A percentile compares a stretch with the other conserved stretches of the same genome.
Evolutionary conservation across 2,888 invertebrate species (phyloP).

Genomic region (Polyommatus icarus): DNA sequence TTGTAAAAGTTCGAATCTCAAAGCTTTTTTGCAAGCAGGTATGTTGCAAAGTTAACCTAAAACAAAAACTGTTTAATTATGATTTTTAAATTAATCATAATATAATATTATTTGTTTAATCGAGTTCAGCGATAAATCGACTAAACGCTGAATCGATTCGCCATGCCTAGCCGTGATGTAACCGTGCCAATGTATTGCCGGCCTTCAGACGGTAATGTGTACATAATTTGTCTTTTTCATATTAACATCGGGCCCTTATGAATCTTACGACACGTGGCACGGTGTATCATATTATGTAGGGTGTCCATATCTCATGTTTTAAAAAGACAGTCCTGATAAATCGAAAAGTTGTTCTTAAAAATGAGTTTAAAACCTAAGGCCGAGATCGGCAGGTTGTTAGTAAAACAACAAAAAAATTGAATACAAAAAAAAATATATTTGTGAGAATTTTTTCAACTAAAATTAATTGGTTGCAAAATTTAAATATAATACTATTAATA

Average conservation of each 20-base stretch:
- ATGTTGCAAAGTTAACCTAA: too few species aligned
- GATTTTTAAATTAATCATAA: too few species aligned
- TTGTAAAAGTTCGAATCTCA: too few species aligned
- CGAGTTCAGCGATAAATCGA: background rate
- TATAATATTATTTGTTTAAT: background rate
- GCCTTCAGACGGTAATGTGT: constrained; percentile 41
- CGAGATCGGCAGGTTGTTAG: background rate
- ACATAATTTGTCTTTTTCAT: constrained; percentile 36
- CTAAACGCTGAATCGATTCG: background rate
- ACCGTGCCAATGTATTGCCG: constrained; percentile 39
- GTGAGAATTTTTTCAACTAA: too few species aligned
- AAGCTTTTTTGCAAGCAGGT: too few species aligned
- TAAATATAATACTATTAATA: background rate
- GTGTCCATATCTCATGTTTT: constrained; percentile 17
- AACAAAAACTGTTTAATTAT: too few species aligned
- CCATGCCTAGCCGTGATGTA: constrained; percentile 35
- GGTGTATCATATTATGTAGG: constrained; percentile 7
- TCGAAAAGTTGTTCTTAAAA: background rate
- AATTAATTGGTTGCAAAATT: too few species aligned
- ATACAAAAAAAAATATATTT: too few species aligned
- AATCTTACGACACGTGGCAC: constrained; percentile 12
- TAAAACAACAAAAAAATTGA: too few species aligned
- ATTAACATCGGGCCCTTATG: constrained; percentile 29
- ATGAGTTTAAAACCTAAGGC: background rate
- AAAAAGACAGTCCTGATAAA: background rate